These are phyloP conservation scores for Paraplagusia blochii DNA, from an alignment of 2,113 vertebrate genomes.

Conservation along the genomic window DNA sequence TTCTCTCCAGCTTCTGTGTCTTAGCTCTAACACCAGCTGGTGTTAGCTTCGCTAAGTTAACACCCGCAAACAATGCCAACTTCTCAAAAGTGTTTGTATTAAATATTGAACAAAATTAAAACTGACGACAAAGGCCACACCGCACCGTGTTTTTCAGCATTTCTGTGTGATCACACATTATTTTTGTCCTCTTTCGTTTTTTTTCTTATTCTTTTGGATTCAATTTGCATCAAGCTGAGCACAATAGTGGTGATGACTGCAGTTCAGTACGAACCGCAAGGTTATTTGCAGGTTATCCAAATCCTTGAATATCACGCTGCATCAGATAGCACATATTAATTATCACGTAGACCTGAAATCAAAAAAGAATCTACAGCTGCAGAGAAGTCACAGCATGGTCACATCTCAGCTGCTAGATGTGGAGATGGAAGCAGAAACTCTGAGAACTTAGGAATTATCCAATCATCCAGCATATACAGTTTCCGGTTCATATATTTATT, in stretches of 20 bases:
- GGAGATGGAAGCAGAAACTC: constrained; percentile 19
- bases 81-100: constrained; percentile 19
- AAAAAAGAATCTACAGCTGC: constrained; percentile 31
- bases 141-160: constrained; percentile 22
- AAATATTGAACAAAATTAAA: constrained; percentile 50
- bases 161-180: constrained; percentile 27
- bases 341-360: constrained; percentile 50
- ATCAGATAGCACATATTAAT: constrained; percentile 58
- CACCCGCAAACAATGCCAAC: constrained; percentile 50
- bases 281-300: constrained; percentile 50
- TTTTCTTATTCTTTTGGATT: constrained; percentile 25
- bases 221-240: constrained; percentile 39
- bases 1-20: constrained; percentile 32
- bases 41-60: constrained; percentile 37
- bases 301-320: constrained; percentile 35
- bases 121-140: constrained; percentile 45
- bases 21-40: too few relatives aligned
- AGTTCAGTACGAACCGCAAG: constrained; percentile 22
- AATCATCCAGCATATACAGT: background rate
- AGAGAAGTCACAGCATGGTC: constrained; percentile 54
- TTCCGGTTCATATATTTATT: constrained; percentile 25
- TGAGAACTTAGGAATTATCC: background rate
- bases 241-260: constrained; percentile 31
- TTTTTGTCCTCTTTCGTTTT: constrained; percentile 3
- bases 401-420: constrained; percentile 15